These are phyloP conservation scores for Chelonus formosanus DNA, from an alignment of 2,888 invertebrate genomes.

Conservation along the genomic window DNA sequence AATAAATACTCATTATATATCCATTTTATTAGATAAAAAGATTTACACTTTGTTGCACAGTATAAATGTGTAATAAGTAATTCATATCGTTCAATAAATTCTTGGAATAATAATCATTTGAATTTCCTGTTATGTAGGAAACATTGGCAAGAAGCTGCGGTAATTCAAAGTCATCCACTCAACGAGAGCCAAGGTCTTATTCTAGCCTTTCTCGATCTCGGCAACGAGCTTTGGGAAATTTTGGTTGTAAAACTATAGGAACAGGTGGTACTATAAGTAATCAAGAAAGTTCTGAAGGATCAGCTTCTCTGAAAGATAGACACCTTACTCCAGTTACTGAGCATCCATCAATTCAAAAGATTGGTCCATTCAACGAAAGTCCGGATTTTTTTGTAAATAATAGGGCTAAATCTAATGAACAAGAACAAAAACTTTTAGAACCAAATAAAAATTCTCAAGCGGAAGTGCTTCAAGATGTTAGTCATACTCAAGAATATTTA, in stretches of 20 bases:
- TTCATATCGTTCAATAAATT: too few relatives aligned
- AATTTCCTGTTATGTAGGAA: conserved; percentile 62
- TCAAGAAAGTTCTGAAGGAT: conserved; percentile 55
- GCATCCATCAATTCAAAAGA: too few relatives aligned
- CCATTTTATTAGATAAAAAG: not conserved
- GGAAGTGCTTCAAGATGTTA: too few relatives aligned
- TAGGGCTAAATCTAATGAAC: too few relatives aligned
- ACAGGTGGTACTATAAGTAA: conserved; percentile 47
- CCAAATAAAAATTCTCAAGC: not conserved
- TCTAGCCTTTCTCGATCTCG: conserved; percentile 70
- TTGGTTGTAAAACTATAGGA: conserved; percentile 62
- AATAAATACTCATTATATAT: too few relatives aligned
- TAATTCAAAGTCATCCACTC: conserved; percentile 47
- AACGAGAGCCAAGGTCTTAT: conserved; percentile 69
- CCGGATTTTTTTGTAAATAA: too few relatives aligned
- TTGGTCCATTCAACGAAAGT: too few relatives aligned
- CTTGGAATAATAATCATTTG: too few relatives aligned
- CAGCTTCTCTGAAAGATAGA: conserved; percentile 54
- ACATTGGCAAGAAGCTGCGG: conserved; percentile 68
- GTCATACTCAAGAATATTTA: not conserved
- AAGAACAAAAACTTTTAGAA: not conserved
- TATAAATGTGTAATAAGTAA: too few relatives aligned
- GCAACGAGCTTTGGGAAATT: conserved; percentile 64
- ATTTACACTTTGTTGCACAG: too few relatives aligned
- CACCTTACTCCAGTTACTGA: conserved; percentile 30